phyloP scores from a whole-genome alignment of 2,888 invertebrate genomes.

The Ophion ventricosus region DNA sequence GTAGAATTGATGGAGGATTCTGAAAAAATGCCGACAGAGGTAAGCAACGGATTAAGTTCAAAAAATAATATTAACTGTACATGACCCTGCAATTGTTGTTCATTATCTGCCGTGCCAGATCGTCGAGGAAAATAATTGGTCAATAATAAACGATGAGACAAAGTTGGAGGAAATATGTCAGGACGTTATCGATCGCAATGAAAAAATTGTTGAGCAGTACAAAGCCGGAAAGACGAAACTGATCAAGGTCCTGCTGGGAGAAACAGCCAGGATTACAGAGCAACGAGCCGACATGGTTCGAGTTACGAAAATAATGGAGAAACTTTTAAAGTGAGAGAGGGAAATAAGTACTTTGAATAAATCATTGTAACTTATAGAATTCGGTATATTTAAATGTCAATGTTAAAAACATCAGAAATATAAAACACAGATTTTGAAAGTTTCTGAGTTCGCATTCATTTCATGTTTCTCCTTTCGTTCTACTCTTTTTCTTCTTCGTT shows the following conservation, averaged over 20 bases:
- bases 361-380: slow-evolving; percentile 59
- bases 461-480: slow-evolving; percentile 32
- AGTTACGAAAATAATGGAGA: slow-evolving; percentile 86
- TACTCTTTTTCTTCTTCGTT: slow-evolving; percentile 28
- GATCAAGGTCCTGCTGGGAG: slow-evolving; percentile 87
- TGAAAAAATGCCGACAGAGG: slow-evolving; percentile 82
- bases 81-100: not conserved
- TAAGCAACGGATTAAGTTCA: slow-evolving; percentile 69
- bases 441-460: slow-evolving; percentile 56
- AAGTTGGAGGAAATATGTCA: slow-evolving; percentile 87
- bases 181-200: slow-evolving; percentile 87
- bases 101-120: slow-evolving; percentile 81
- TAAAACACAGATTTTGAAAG: slow-evolving; percentile 77
- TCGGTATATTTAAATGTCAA: slow-evolving; percentile 76
- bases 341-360: slow-evolving; percentile 18
- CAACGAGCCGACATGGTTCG: slow-evolving; percentile 88
- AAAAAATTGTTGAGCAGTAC: slow-evolving; percentile 88
- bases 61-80: not conserved
- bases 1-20: slow-evolving; percentile 83
- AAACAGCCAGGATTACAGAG: slow-evolving; percentile 86
- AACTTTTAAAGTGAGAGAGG: slow-evolving; percentile 83
- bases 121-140: slow-evolving; percentile 87
- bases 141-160: slow-evolving; percentile 86
- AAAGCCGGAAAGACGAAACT: slow-evolving; percentile 89
- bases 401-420: slow-evolving; percentile 77